Base-by-base conservation (phyloP, 2,888 invertebrate species). In the Diarsia rubi region DNA sequence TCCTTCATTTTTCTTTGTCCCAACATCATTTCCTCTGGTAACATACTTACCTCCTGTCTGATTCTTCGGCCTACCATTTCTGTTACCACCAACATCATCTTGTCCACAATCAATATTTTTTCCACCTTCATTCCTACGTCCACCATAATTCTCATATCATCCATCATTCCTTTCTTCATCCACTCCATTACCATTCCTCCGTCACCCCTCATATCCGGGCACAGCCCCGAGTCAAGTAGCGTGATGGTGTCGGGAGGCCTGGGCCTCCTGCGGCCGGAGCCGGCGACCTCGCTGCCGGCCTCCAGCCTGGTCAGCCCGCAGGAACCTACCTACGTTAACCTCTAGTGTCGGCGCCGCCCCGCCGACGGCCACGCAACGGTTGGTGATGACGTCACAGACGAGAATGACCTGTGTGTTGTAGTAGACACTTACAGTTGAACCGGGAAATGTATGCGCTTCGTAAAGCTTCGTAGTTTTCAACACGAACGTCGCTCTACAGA, bases 301-400 rank as follows among this genome's bases (percentile, higher is more conserved):
- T 92, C 93, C 62, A 92, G 93, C 83, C 93, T 96, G 85, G 94
- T 95, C 80, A 97, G 97, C 88, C 98, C 98, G 83, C 98, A 98
- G 97, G 98, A 98, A 97, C 98, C 98, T 89, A 98, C 99, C 91
- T 99, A 99, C 97, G 99, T 98, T 96, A 98, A 98, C 98, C 98
- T 98, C 97, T 98, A 98, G 98, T 97, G 97, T 96, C 95, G 95
- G 95, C 95, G 94, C 90, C 89, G 91, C 93, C 94, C 93, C 95
- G 95, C 94, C 95, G 94, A 91, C 84, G 88, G 89, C 87, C 84
- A 87, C 84, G 85, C 89, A 88, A 95, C 95, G 95, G 95, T 95
- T 94, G 95, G 95, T 95, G 90, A 86, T 75, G 73, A 86, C 83
- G 80, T 84, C 64, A 81, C 86, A 83, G 84, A 81, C 79, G 81